Conservation (phyloP, 1,140 invertebrate species). For the Acromyrmex charruanus region DNA sequence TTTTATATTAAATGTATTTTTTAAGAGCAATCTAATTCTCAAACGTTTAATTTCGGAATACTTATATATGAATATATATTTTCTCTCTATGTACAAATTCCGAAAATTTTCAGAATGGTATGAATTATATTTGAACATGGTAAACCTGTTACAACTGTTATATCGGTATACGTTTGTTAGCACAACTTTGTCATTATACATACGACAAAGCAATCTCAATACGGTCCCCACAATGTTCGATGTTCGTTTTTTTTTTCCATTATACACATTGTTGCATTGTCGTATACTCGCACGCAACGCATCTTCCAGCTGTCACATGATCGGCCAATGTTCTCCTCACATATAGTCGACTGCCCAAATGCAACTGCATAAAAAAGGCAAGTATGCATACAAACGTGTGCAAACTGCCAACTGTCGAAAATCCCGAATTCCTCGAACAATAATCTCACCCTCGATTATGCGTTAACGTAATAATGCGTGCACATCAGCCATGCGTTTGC, state of each 20-base stretch:
- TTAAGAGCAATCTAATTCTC: no score
- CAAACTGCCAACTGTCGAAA: conserved; percentile 48
- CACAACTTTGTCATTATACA: not conserved
- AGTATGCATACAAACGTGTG: not conserved
- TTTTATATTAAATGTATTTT: not conserved
- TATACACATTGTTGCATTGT: conserved; percentile 66
- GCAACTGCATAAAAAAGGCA: not conserved
- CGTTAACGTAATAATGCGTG: conserved; percentile 25
- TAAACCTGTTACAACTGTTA: conserved; percentile 3
- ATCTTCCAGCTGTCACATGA: conserved; percentile 66
- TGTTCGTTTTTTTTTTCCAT: not conserved
- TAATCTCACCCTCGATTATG: conserved; percentile 24
- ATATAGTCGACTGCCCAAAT: conserved; percentile 3
- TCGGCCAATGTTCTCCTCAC: conserved; percentile 48
- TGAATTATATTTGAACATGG: not conserved
- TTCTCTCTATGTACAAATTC: not conserved
- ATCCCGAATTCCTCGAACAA: conserved; percentile 43
- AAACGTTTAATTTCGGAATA: no score
- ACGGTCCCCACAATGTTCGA: not conserved
- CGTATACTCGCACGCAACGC: conserved; percentile 52
- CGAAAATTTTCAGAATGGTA: not conserved
- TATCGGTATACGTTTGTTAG: conserved; percentile 3
- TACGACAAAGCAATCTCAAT: not conserved
- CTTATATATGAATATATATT: not conserved
- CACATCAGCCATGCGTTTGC: not conserved